Evolutionary conservation across 1,140 invertebrate genomes (phyloP).

Genomic region (Zeugodacus cucurbitae): DNA sequence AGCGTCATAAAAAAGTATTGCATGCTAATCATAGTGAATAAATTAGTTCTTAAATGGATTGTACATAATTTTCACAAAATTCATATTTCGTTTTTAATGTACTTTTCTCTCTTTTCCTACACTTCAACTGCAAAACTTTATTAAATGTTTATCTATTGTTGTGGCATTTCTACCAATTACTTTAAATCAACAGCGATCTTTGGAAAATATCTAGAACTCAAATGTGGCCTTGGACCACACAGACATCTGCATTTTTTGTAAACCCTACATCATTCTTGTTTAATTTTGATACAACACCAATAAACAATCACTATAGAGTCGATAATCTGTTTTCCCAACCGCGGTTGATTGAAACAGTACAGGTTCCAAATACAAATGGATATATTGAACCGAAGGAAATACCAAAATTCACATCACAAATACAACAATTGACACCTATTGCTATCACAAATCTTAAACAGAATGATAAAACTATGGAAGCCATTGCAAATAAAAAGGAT

Average conservation of each 20-base stretch:
- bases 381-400: neutral
- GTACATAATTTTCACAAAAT: constrained; percentile 29
- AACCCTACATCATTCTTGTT: neutral
- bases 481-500: constrained; percentile 39
- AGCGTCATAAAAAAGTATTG: neutral
- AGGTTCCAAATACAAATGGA: neutral
- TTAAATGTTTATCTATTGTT: neutral
- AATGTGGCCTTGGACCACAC: constrained; percentile 50
- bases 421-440: neutral
- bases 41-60: neutral
- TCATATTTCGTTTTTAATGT: constrained; percentile 45
- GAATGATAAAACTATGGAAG: neutral
- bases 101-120: neutral
- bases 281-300: neutral
- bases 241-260: neutral
- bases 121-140: neutral
- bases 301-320: neutral
- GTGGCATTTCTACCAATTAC: neutral
- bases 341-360: neutral
- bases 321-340: neutral
- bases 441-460: neutral
- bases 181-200: neutral
- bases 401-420: neutral
- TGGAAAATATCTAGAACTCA: constrained; percentile 57
- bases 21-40: neutral